These are phyloP conservation scores for Euproctis similis DNA, from an alignment of 2,888 invertebrate species.

Conservation along the genomic window DNA sequence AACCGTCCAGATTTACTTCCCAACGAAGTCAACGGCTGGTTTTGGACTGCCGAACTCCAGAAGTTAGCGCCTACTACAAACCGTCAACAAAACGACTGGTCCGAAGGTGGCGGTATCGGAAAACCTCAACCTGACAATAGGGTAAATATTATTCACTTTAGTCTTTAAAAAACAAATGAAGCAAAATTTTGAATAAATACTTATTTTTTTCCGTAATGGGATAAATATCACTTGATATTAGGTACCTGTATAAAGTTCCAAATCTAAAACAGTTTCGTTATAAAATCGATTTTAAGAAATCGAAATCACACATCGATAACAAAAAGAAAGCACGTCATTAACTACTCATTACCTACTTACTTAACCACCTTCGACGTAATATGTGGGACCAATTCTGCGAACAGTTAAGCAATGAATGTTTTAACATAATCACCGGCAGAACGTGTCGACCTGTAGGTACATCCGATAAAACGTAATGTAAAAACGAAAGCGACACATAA, in stretches of 20 bases:
- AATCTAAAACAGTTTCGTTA: too few species aligned
- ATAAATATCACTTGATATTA: too few species aligned
- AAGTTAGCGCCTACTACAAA: slow-evolving; percentile 89
- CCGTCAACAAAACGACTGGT: slow-evolving; percentile 91
- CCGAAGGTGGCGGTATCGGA: slow-evolving; percentile 88
- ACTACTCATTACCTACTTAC: not conserved
- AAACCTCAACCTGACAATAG: slow-evolving; percentile 92
- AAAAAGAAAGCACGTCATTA: not conserved
- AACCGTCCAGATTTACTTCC: slow-evolving; percentile 90
- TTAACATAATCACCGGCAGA: slow-evolving; percentile 44
- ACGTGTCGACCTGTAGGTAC: slow-evolving; percentile 35
- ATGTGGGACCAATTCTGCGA: slow-evolving; percentile 40
- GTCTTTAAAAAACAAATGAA: too few species aligned
- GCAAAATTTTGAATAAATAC: too few species aligned
- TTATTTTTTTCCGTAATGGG: too few species aligned
- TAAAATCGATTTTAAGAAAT: too few species aligned
- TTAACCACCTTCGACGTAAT: slow-evolving; percentile 31
- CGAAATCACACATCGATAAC: slow-evolving; percentile 29
- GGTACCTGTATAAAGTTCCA: too few species aligned
- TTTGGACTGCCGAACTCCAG: slow-evolving; percentile 92
- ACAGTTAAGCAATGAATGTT: slow-evolving; percentile 51
- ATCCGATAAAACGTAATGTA: slow-evolving; percentile 57
- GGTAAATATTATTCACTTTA: too few species aligned
- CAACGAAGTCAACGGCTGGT: slow-evolving; percentile 89
- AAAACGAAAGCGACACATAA: slow-evolving; percentile 64